phyloP scores from a whole-genome alignment of 92 coral and sea anemone genomes.

The Zoanthus sociatus region DNA sequence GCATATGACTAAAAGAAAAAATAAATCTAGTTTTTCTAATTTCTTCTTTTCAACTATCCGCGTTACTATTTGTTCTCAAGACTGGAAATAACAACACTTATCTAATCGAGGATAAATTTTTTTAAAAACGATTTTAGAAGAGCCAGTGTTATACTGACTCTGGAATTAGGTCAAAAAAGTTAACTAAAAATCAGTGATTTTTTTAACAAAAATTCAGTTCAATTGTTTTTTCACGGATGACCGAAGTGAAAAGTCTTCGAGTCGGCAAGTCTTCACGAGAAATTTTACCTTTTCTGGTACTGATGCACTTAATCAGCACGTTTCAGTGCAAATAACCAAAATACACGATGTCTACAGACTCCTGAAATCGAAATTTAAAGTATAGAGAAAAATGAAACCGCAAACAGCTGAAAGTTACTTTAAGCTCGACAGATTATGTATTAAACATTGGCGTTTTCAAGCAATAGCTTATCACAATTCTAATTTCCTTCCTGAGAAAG shows the following conservation, averaged over 20 bases:
- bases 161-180: neutral
- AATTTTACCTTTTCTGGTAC: conserved; percentile 32
- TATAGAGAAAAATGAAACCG: conserved; percentile 13
- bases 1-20: neutral
- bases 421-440: neutral
- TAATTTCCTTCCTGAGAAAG: conserved; percentile 7
- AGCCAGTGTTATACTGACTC: neutral
- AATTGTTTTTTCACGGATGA: neutral
- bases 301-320: conserved; percentile 18
- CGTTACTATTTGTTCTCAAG: no score
- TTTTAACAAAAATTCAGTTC: no score
- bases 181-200: neutral
- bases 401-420: conserved; percentile 29
- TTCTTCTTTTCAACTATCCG: no score
- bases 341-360: conserved; percentile 2
- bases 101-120: no score
- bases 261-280: neutral
- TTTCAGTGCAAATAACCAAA: conserved; percentile 33
- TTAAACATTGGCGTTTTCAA: conserved; percentile 11
- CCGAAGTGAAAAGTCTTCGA: neutral
- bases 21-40: no score
- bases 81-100: no score
- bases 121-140: no score
- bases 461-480: conserved; percentile 15
- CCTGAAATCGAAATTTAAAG: neutral